These are phyloP conservation scores for Hystrix cristata DNA, from an alignment of 2,113 vertebrate genomes.

Conservation along the genomic window DNA sequence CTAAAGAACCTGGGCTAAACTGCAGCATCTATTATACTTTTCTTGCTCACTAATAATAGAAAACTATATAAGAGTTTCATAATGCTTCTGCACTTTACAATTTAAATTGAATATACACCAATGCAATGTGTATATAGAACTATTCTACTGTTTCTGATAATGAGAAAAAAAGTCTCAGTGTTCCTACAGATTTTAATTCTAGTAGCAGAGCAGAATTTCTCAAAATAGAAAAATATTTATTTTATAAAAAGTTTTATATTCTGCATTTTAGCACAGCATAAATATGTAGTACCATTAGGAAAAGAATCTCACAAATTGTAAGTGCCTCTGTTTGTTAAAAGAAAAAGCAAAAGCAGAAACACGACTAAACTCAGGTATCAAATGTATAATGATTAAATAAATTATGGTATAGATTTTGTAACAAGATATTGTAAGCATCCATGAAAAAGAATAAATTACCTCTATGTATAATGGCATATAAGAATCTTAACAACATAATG, in stretches of 20 bases:
- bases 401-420: not conserved
- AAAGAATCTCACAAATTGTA: not conserved
- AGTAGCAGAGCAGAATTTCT: not conserved
- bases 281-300: not conserved
- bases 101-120: not conserved
- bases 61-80: not conserved
- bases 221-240: not conserved
- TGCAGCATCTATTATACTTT: not conserved
- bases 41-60: not conserved
- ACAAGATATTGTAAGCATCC: not conserved
- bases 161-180: not conserved
- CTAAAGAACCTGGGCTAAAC: not conserved
- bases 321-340: not conserved
- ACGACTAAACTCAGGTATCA: not conserved
- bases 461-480: not conserved
- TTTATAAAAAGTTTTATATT: not conserved
- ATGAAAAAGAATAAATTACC: not conserved
- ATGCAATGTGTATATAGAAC: not conserved
- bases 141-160: not conserved
- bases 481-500: constrained; percentile 11
- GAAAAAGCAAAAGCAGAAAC: not conserved
- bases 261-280: not conserved
- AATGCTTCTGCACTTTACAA: not conserved
- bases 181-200: not conserved
- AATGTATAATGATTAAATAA: constrained; percentile 38